Conservation (phyloP, 1,140 invertebrate species). For the Pentalonia nigronervosa region DNA sequence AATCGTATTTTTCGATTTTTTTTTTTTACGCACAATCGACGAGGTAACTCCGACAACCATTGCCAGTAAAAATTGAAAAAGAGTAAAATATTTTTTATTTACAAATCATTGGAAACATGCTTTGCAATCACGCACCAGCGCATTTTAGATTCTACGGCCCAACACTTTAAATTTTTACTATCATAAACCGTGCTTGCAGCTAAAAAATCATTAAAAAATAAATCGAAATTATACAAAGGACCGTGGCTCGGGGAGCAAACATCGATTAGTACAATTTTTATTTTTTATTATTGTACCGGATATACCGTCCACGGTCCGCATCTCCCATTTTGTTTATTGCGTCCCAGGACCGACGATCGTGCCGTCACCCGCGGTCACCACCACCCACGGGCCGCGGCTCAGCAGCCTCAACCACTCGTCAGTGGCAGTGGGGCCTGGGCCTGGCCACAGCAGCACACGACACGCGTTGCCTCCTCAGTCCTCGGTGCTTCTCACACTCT, state of each 20-base stretch:
- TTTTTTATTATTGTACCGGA: background rate
- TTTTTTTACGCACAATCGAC: background rate
- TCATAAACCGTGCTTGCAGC: too few species aligned
- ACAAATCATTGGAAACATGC: background rate
- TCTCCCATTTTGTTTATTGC: background rate
- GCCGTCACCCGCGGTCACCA: too few species aligned
- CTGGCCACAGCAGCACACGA: background rate
- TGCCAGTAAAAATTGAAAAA: background rate
- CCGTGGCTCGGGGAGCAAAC: background rate
- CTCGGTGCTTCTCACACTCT: too few species aligned
- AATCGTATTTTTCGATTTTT: background rate
- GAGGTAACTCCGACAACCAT: background rate
- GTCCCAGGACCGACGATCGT: background rate
- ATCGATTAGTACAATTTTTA: background rate
- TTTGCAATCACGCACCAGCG: too few species aligned
- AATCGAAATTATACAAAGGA: background rate
- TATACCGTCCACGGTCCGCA: too few species aligned
- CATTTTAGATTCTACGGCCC: too few species aligned
- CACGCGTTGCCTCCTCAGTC: background rate
- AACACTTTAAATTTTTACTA: too few species aligned
- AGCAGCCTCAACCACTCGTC: background rate
- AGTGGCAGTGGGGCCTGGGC: background rate
- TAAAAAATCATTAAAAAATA: background rate
- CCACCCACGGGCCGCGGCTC: too few species aligned
- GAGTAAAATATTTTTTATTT: background rate